Evolutionary conservation across 2,888 invertebrate species (phyloP).

Genomic region (Acleris emargana): DNA sequence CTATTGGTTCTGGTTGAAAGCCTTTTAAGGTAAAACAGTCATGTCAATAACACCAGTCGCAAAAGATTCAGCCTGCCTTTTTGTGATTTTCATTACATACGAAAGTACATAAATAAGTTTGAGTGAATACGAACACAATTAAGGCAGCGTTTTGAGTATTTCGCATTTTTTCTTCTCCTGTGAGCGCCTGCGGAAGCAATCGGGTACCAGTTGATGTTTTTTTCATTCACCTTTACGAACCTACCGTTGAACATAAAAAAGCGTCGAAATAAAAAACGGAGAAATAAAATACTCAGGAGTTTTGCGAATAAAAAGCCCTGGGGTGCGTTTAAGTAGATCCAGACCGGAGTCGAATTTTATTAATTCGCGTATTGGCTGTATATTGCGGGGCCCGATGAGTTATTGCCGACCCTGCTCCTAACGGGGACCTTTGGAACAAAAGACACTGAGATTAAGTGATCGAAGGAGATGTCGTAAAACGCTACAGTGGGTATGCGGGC

Average conservation of each 20-base stretch:
- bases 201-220: slow-evolving; percentile 50
- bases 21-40: slow-evolving; percentile 74
- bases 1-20: slow-evolving; percentile 74
- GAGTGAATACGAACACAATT: slow-evolving; percentile 23
- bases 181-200: slow-evolving; percentile 43
- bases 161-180: slow-evolving; percentile 13
- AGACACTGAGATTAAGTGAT: slow-evolving; percentile 58
- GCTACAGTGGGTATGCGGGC: slow-evolving; percentile 47
- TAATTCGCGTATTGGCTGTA: slow-evolving; percentile 55
- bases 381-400: slow-evolving; percentile 57
- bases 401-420: slow-evolving; percentile 51
- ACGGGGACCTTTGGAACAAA: slow-evolving; percentile 53
- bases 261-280: slow-evolving; percentile 51
- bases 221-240: slow-evolving; percentile 54
- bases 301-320: slow-evolving; percentile 45
- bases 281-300: slow-evolving; percentile 48
- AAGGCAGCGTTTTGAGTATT: slow-evolving; percentile 32
- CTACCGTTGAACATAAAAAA: slow-evolving; percentile 49
- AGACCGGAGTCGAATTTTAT: slow-evolving; percentile 50
- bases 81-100: slow-evolving; percentile 37
- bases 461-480: slow-evolving; percentile 48
- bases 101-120: slow-evolving; percentile 31
- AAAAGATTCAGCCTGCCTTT: slow-evolving; percentile 57
- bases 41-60: slow-evolving; percentile 62
- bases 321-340: slow-evolving; percentile 50